These are phyloP conservation scores for Ictalurus punctatus DNA, from an alignment of 2,113 vertebrate species.

Conservation along the genomic window DNA sequence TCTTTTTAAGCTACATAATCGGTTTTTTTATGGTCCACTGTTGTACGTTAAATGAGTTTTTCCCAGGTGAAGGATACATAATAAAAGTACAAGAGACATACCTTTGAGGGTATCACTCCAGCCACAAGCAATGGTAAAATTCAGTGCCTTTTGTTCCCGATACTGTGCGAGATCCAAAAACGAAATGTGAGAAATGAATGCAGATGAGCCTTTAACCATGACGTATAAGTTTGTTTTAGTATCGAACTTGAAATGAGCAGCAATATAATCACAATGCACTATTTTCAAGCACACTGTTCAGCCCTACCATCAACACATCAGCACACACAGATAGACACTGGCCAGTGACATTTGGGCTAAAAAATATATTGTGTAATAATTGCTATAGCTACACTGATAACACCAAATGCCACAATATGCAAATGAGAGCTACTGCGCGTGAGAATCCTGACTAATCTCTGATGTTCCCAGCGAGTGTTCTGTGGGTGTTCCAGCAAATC, in stretches of 20 bases:
- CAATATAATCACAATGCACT: not conserved
- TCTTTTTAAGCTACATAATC: not conserved
- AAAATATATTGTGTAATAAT: conserved; percentile 7
- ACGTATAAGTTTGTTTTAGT: not conserved
- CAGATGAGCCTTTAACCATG: not conserved
- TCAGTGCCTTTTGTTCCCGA: not conserved
- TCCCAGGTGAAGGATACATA: not conserved
- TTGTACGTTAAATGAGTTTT: not conserved
- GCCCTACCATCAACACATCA: not conserved
- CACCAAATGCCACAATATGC: conserved; percentile 17
- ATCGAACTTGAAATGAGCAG: not conserved
- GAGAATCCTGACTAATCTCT: conserved; percentile 15
- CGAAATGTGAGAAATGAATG: not conserved
- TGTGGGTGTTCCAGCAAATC: conserved; percentile 18
- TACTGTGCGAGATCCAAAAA: not conserved
- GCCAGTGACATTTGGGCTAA: not conserved
- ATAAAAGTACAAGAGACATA: not conserved
- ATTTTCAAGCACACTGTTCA: not conserved
- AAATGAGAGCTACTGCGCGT: conserved; percentile 2
- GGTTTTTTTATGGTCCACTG: not conserved
- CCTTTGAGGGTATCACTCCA: not conserved
- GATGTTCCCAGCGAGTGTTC: conserved; percentile 1
- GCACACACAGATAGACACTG: not conserved
- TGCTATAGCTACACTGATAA: conserved; percentile 4
- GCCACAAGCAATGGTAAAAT: not conserved